Conservation (phyloP, 2,113 vertebrate genomes). For the Salvelinus alpinus region DNA sequence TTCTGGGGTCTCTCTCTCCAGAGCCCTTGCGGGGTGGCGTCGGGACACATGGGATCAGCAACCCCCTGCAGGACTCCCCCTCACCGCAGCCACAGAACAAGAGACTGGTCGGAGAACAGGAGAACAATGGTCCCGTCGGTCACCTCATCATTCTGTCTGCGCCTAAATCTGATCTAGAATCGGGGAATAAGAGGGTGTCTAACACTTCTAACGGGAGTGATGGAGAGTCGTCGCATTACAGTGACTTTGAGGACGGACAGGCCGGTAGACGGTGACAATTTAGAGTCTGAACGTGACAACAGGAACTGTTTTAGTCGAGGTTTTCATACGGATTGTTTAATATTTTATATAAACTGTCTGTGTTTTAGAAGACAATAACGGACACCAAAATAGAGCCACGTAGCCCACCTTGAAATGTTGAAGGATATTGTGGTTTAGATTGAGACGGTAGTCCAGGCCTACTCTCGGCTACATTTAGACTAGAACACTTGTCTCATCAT, state of each 20-base stretch:
- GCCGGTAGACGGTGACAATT: constrained; percentile 50
- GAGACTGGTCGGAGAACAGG: constrained; percentile 39
- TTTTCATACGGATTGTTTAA: not conserved
- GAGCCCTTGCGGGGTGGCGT: constrained; percentile 15
- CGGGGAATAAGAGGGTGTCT: constrained; percentile 43
- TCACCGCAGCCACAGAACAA: constrained; percentile 6
- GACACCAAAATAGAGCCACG: constrained; percentile 12
- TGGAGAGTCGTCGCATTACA: constrained; percentile 74
- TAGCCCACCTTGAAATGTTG: too few species aligned
- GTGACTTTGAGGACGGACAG: constrained; percentile 72
- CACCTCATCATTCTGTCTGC: constrained; percentile 66
- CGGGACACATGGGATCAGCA: constrained; percentile 53
- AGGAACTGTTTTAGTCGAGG: not conserved
- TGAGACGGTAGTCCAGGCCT: not conserved
- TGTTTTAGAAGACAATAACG: constrained; percentile 29
- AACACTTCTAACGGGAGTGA: constrained; percentile 69
- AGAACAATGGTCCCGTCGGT: constrained; percentile 43
- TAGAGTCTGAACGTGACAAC: not conserved
- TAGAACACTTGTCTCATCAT: too few species aligned
- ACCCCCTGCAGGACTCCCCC: constrained; percentile 23
- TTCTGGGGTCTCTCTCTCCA: not conserved
- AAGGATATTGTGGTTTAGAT: not conserved
- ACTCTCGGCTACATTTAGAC: too few species aligned
- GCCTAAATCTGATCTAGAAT: constrained; percentile 52
- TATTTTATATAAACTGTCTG: constrained; percentile 22